Percentiles rank a stretch among this genome's conserved stretches.
Conservation (phyloP, 2,797 vertebrate species). For the Erethizon dorsatum region DNA sequence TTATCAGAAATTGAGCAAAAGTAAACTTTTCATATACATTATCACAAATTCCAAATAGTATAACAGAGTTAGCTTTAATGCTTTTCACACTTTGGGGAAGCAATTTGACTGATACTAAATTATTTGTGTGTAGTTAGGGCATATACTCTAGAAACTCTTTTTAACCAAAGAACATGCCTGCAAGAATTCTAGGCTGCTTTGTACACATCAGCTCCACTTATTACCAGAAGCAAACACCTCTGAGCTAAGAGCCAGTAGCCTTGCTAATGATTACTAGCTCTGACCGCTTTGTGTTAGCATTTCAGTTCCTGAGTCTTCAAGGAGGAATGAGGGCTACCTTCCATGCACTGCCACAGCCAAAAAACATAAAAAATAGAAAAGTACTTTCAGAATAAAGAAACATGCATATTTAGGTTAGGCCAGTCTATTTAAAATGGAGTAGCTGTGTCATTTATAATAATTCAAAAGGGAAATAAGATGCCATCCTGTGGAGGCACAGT, state of each 20-base stretch:
- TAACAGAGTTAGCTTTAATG: not conserved
- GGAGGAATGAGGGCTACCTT: not conserved
- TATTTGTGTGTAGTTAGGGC: not conserved
- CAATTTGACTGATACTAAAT: not conserved
- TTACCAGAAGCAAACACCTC: not conserved
- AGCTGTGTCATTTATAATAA: not conserved
- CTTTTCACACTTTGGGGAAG: not conserved
- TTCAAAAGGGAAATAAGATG: not conserved
- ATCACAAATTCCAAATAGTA: not conserved
- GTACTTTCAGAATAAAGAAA: not conserved
- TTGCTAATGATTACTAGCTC: not conserved
- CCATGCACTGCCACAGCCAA: not conserved
- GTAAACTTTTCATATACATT: slow-evolving; percentile 3
- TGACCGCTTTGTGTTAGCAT: not conserved
- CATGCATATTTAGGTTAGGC: not conserved
- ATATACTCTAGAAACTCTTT: not conserved
- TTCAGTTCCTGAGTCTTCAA: not conserved
- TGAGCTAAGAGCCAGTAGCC: not conserved
- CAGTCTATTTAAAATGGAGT: not conserved
- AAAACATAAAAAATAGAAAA: not conserved
- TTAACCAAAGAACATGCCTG: slow-evolving; percentile 1
- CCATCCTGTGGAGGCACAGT: not conserved
- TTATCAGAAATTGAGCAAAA: slow-evolving; percentile 48
- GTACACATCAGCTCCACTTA: not conserved
- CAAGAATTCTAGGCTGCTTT: slow-evolving; percentile 6